phyloP scores from a whole-genome alignment of 2,797 vertebrate species.

The Ctenochaetus hawaiiensis region DNA sequence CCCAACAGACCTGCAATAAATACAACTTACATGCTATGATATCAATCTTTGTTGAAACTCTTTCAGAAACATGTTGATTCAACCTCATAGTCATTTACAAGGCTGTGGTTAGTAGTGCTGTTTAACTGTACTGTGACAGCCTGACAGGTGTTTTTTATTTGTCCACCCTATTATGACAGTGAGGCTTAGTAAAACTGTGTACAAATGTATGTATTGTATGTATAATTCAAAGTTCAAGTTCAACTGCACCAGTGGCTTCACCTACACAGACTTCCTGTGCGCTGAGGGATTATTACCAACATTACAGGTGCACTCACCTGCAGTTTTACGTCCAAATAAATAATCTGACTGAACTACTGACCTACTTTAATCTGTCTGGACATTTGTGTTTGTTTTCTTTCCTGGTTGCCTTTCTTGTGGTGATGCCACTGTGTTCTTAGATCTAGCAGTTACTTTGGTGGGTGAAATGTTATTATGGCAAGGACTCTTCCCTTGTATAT shows the following conservation, averaged over 20 bases:
- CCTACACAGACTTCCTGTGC: neutral
- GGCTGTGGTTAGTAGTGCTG: neutral
- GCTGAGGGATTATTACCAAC: slow-evolving; percentile 2
- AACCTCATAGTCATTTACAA: neutral
- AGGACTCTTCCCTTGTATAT: neutral
- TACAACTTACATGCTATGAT: too few species aligned
- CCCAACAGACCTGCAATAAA: too few species aligned
- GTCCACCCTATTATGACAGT: neutral
- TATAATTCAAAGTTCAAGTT: neutral
- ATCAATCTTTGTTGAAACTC: too few species aligned
- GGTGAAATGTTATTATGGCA: too few species aligned
- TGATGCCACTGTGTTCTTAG: neutral
- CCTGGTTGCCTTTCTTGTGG: neutral
- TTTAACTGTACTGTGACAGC: too few species aligned
- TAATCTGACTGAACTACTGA: neutral
- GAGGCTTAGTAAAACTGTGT: neutral
- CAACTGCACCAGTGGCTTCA: neutral
- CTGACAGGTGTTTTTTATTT: neutral
- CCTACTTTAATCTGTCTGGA: neutral
- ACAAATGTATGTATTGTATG: neutral
- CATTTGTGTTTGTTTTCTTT: neutral
- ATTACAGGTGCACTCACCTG: slow-evolving; percentile 1
- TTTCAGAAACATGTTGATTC: too few species aligned
- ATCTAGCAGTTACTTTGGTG: neutral
- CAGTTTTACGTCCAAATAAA: neutral